These are phyloP conservation scores for Ariolimax columbianus DNA, from an alignment of 2,888 invertebrate species.

Conservation along the genomic window DNA sequence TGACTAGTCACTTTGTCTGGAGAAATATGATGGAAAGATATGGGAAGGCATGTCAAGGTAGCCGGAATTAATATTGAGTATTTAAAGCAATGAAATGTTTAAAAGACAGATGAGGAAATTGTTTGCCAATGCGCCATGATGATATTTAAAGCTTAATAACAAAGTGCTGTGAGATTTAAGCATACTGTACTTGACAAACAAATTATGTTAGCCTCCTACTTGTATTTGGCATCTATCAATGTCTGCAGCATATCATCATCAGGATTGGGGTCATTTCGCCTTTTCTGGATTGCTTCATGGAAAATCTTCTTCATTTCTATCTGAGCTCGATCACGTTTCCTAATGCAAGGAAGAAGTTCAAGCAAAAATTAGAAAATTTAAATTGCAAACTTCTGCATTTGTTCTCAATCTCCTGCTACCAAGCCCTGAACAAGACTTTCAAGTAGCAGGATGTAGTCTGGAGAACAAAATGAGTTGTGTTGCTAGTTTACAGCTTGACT, in stretches of 20 bases:
- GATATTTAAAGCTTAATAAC: neutral
- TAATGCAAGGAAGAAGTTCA: constrained; percentile 24
- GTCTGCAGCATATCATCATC: constrained; percentile 74
- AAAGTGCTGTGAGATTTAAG: neutral
- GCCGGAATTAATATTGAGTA: no score
- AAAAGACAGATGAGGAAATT: no score
- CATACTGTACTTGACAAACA: neutral
- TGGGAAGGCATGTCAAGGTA: no score
- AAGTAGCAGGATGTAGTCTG: no score
- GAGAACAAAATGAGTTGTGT: neutral
- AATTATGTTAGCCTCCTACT: constrained; percentile 56
- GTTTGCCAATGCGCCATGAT: no score
- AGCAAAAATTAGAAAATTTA: neutral
- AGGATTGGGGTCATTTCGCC: constrained; percentile 60
- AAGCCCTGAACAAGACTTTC: no score
- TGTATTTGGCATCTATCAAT: constrained; percentile 72
- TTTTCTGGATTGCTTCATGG: constrained; percentile 63
- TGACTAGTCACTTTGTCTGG: no score
- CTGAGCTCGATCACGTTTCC: constrained; percentile 70
- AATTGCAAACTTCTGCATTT: no score
- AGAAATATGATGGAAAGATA: no score
- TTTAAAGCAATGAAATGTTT: no score
- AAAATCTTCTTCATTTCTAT: constrained; percentile 69
- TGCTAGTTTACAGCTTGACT: no score
- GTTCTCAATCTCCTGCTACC: no score